phyloP scores from a whole-genome alignment of 1,140 invertebrate genomes.

The Drosophila auraria region DNA sequence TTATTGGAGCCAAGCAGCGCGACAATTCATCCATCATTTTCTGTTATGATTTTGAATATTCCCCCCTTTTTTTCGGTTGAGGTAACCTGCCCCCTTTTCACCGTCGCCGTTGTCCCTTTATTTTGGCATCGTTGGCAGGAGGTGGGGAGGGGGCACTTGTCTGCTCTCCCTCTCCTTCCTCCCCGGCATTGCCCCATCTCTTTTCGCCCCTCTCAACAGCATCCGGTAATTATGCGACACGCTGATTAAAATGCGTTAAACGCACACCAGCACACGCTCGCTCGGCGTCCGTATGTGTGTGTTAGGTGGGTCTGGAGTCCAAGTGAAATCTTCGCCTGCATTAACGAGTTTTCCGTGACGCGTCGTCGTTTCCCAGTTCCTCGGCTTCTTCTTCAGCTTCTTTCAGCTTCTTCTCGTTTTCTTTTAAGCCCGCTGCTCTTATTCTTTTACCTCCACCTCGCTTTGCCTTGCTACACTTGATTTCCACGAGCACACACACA shows the following conservation, averaged over 20 bases:
- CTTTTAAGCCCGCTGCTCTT: conserved; percentile 67
- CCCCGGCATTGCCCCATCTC: conserved; percentile 11
- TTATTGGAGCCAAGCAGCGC: conserved; percentile 83
- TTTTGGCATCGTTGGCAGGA: conserved; percentile 49
- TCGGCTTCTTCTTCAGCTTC: conserved; percentile 30
- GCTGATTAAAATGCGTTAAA: conserved; percentile 81
- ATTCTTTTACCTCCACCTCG: conserved; percentile 66
- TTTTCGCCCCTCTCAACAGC: conserved; percentile 60
- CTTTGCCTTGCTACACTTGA: conserved; percentile 74
- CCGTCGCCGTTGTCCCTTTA: conserved; percentile 3
- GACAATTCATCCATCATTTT: conserved; percentile 83
- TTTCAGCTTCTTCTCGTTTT: conserved; percentile 53
- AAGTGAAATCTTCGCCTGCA: conserved; percentile 81
- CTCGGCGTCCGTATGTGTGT: conserved; percentile 10
- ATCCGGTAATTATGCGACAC: conserved; percentile 83
- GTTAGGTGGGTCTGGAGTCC: conserved; percentile 73
- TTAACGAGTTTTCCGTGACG: conserved; percentile 82
- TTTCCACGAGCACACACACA: conserved; percentile 66
- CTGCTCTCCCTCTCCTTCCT: conserved; percentile 4
- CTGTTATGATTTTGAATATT: conserved; percentile 78
- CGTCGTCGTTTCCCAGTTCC: conserved; percentile 58
- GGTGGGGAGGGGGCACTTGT: conserved; percentile 26
- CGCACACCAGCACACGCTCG: conserved; percentile 44
- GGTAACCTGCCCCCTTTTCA: conserved; percentile 9
- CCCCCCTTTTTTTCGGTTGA: conserved; percentile 12